A percentile compares a stretch with the other conserved stretches of the same genome.
These are phyloP conservation scores for Gopherus flavomarginatus DNA, from an alignment of 2,113 vertebrate species.

Conservation along the genomic window DNA sequence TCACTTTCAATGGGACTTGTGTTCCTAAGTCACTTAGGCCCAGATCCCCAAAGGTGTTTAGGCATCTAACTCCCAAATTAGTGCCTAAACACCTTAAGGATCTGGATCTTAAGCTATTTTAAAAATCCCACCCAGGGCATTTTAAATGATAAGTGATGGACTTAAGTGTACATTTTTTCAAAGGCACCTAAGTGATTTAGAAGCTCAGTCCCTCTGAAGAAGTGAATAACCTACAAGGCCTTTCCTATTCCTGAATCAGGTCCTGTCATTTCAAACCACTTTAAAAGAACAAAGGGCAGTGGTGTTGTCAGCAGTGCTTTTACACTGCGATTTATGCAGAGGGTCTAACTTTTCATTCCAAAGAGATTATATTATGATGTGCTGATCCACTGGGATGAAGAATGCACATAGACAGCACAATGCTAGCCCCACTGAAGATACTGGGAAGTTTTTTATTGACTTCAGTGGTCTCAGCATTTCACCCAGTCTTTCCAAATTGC, in stretches of 20 bases:
- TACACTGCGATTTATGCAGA: not conserved
- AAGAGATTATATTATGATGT: not conserved
- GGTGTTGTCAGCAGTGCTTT: not conserved
- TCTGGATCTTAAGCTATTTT: slow-evolving; percentile 14
- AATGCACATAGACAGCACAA: not conserved
- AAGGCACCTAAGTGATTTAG: not conserved
- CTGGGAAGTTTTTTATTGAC: not conserved
- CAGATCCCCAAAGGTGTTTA: not conserved
- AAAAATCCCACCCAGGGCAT: slow-evolving; percentile 16
- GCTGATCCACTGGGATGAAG: not conserved
- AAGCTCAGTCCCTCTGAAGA: not conserved
- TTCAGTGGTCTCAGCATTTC: not conserved
- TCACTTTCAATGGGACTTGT: not conserved
- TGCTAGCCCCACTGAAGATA: not conserved
- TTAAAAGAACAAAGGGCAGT: not conserved
- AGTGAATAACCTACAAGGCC: not conserved
- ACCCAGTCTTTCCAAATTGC: not conserved
- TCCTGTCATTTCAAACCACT: not conserved
- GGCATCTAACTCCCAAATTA: slow-evolving; percentile 24
- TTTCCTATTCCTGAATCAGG: not conserved
- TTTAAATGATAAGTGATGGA: not conserved
- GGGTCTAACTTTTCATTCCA: not conserved
- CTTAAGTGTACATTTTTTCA: not conserved
- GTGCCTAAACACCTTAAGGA: not conserved
- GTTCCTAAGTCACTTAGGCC: not conserved